Evolutionary conservation across 2,888 invertebrate genomes (phyloP).

Genomic region (Nebria brevicollis): DNA sequence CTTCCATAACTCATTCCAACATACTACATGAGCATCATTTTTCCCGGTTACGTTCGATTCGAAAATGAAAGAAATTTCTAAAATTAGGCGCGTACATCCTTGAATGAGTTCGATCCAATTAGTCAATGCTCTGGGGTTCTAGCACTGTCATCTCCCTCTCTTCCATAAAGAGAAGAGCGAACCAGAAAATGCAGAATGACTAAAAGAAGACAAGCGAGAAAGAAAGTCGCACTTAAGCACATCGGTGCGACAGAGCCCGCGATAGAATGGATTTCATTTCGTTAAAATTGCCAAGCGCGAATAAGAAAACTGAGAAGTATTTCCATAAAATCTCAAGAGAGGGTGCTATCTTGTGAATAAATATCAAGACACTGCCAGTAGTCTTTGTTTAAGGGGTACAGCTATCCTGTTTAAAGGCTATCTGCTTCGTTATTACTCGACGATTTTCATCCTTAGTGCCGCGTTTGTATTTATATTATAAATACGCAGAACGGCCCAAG

Average conservation of each 20-base stretch:
- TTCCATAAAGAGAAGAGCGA: background rate
- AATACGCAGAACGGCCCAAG: constrained; percentile 16
- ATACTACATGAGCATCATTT: background rate
- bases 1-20: no score
- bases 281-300: constrained; percentile 50
- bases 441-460: constrained; percentile 20
- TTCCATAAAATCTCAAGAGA: constrained; percentile 61
- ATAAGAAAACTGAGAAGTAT: constrained; percentile 60
- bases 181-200: background rate
- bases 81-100: background rate
- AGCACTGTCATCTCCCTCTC: constrained; percentile 3
- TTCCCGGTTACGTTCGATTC: background rate
- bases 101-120: background rate
- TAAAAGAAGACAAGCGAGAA: constrained; percentile 13
- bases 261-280: constrained; percentile 50
- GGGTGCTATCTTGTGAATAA: constrained; percentile 49
- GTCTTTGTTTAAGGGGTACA: constrained; percentile 24
- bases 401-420: background rate
- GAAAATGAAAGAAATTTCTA: background rate
- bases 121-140: constrained; percentile 9
- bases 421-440: background rate
- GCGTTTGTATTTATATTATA: constrained; percentile 40
- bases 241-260: constrained; percentile 20
- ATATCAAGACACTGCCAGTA: constrained; percentile 41
- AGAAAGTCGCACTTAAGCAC: background rate